A percentile compares a stretch with the other conserved stretches of the same genome.
These are phyloP conservation scores for Odontomachus brunneus DNA, from an alignment of 1,140 invertebrate genomes.

Conservation along the genomic window DNA sequence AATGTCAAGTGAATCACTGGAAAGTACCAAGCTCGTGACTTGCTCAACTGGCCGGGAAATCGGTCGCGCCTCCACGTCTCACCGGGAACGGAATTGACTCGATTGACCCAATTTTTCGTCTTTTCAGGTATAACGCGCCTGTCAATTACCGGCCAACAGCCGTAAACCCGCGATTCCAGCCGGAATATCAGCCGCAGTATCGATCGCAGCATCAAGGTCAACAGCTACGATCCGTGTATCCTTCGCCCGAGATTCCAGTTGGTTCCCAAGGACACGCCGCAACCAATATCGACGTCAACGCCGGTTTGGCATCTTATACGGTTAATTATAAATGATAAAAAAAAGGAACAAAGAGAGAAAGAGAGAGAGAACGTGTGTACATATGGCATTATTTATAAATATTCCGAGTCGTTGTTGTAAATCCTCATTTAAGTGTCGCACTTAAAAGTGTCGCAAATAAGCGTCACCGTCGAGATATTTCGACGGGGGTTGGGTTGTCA, in stretches of 20 bases:
- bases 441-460: background rate
- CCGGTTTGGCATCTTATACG: constrained; percentile 88
- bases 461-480: constrained; percentile 5
- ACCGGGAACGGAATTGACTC: constrained; percentile 32
- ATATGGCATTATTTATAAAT: constrained; percentile 50
- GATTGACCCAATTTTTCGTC: constrained; percentile 12
- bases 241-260: constrained; percentile 54
- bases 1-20: constrained; percentile 82
- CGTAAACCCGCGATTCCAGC: constrained; percentile 71
- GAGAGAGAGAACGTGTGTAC: constrained; percentile 44
- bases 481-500: background rate
- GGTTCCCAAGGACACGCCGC: constrained; percentile 87
- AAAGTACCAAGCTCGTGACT: constrained; percentile 73
- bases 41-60: constrained; percentile 56
- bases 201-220: constrained; percentile 80
- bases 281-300: constrained; percentile 88
- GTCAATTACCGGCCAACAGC: constrained; percentile 79
- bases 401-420: constrained; percentile 15
- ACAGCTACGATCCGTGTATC: constrained; percentile 69
- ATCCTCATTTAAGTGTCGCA: constrained; percentile 13
- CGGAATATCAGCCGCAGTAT: constrained; percentile 79
- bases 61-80: constrained; percentile 12
- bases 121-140: constrained; percentile 55
- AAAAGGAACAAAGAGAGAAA: background rate
- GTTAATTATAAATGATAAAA: constrained; percentile 87